Evolutionary conservation across 2,797 vertebrate species (phyloP), one percentile per base, ranked within the genome.

Genomic region (Sebastes trivittatus): DNA sequence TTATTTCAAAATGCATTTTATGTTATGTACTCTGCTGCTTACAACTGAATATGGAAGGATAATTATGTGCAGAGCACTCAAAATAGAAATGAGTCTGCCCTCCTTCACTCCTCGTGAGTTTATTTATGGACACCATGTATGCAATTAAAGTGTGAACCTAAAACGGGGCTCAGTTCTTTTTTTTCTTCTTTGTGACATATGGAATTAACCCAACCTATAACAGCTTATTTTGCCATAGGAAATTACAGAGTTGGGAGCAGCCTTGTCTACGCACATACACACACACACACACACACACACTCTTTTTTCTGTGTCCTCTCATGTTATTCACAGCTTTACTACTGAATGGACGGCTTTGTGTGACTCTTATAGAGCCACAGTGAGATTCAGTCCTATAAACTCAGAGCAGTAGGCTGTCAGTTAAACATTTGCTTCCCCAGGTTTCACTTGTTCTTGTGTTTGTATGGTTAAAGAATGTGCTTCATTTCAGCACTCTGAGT

Each of bases 341-440:
- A 23, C 70, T 95, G 90, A 95, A 95, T 92, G 85, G 89, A 25
- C 65, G 64, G 79, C 93, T 94, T 94, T 95, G 92, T 95, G 80
- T 77, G 83, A 77, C 54, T 85, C 63, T n/a, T 67, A 49, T 69
- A n/a, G 78, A 83, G 84, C 87, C 84, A 80, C 82, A 82, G 82
- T 73, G 67, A 79, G 80, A 84, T 82, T 75, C 83, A 73, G 78
- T 66, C 29, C 68, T 73, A 70, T 85, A 63, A 88, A 84, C 56
- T 63, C 75, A 64, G 69, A 84, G 77, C 69, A 72, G 61, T 46
- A 46, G 56, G 54, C 72, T 82, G 61, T 72, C 46, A 66, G 62
- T 86, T 76, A 79, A 70, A 82, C 71, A 76, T 81, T 89, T 86
- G 38, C 69, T 70, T 54, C 64, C 36, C 78, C 29, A 72, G 75